Conservation (phyloP, 2,113 vertebrate genomes). For the Sinocyclocheilus maitianheensis region DNA sequence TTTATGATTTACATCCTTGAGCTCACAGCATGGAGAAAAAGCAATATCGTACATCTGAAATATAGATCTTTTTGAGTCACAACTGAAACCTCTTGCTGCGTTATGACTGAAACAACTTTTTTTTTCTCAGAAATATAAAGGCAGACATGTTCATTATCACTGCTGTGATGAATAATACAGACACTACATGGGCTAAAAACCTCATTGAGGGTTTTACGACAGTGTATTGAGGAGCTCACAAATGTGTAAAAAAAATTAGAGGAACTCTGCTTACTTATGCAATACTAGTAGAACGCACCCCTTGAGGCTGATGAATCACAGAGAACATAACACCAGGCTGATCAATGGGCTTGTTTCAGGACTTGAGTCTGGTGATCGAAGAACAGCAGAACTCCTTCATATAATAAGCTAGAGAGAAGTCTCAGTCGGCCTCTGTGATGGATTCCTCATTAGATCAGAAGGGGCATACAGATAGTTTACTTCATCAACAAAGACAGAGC, state of each 20-base stretch:
- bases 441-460: constrained; percentile 28
- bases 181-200: background rate
- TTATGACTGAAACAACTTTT: background rate
- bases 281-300: constrained; percentile 7
- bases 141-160: constrained; percentile 20
- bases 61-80: constrained; percentile 12
- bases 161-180: constrained; percentile 8
- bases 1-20: background rate
- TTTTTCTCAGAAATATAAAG: background rate
- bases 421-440: background rate
- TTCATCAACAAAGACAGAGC: constrained; percentile 24
- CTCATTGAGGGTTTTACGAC: background rate
- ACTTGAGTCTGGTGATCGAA: constrained; percentile 26
- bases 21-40: constrained; percentile 9
- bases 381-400: constrained; percentile 23
- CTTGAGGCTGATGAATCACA: constrained; percentile 30
- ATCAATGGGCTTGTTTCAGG: constrained; percentile 34
- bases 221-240: background rate
- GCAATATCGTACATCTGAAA: constrained; percentile 4
- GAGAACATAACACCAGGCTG: constrained; percentile 1
- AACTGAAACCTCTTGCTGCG: background rate
- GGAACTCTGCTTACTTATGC: constrained; percentile 2
- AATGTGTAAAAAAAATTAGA: constrained; percentile 9
- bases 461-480: constrained; percentile 9
- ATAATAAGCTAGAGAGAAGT: constrained; percentile 20